Percentiles rank a stretch among this genome's conserved stretches.
Conservation (phyloP, 1,140 invertebrate genomes). For the Luehdorfia chinensis region DNA sequence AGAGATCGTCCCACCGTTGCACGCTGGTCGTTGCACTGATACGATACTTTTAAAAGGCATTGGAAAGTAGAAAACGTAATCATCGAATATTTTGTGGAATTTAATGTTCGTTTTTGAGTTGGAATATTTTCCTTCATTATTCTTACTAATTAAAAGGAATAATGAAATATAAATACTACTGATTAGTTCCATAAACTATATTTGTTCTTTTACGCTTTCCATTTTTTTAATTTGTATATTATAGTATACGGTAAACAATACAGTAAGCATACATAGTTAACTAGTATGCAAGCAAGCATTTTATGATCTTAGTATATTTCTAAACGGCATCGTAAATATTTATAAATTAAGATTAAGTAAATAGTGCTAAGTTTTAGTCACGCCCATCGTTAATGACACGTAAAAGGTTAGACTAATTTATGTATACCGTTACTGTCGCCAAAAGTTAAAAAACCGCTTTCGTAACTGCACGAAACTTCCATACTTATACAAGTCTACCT, state of each 20-base stretch:
- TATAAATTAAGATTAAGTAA: too few relatives aligned
- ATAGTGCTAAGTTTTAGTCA: slow-evolving; percentile 20
- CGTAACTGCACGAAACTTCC: slow-evolving; percentile 47
- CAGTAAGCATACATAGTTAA: too few relatives aligned
- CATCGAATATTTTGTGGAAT: slow-evolving; percentile 29
- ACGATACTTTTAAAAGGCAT: slow-evolving; percentile 69
- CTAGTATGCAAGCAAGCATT: too few relatives aligned
- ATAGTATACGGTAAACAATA: too few relatives aligned
- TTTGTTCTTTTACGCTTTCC: too few relatives aligned
- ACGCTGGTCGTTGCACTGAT: slow-evolving; percentile 71
- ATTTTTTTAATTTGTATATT: too few relatives aligned
- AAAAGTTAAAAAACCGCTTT: slow-evolving; percentile 55
- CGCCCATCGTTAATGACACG: slow-evolving; percentile 56
- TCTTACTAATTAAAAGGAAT: too few relatives aligned
- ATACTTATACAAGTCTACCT: slow-evolving; percentile 24
- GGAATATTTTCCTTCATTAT: too few relatives aligned
- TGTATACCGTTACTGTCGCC: slow-evolving; percentile 49
- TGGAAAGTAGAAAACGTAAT: slow-evolving; percentile 70
- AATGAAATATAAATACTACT: too few relatives aligned
- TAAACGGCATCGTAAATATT: too few relatives aligned
- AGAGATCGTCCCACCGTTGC: slow-evolving; percentile 65
- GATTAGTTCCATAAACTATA: too few relatives aligned
- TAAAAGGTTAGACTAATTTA: slow-evolving; percentile 53
- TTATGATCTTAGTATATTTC: too few relatives aligned
- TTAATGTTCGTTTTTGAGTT: neutral